A percentile compares a stretch with the other conserved stretches of the same genome.
phyloP scores from a whole-genome alignment of 2,888 invertebrate genomes.

The Spodoptera exigua region DNA sequence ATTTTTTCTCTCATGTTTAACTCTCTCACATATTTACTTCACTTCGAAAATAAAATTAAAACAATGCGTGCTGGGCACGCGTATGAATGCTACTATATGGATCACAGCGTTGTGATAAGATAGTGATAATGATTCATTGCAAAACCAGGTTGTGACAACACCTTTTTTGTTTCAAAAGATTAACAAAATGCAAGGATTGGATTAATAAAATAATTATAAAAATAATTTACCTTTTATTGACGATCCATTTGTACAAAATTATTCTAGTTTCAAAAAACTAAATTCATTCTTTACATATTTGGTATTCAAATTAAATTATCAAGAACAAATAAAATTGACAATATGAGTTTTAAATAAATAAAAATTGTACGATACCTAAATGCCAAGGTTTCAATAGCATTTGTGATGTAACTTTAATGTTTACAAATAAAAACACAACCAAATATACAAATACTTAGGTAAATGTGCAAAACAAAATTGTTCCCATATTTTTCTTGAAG shows the following conservation, averaged over 20 bases:
- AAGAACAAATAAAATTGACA: slow-evolving; percentile 15
- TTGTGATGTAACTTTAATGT: slow-evolving; percentile 20
- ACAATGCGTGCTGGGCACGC: slow-evolving; percentile 61
- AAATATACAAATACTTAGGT: slow-evolving; percentile 25
- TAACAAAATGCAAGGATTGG: slow-evolving; percentile 23
- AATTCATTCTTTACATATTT: slow-evolving; percentile 41
- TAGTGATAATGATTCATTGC: slow-evolving; percentile 76
- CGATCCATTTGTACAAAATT: slow-evolving; percentile 52
- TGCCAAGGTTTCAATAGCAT: slow-evolving; percentile 27
- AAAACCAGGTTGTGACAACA: slow-evolving; percentile 60
- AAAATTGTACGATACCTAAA: slow-evolving; percentile 20
- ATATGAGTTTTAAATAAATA: background rate
- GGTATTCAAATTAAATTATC: slow-evolving; percentile 32
- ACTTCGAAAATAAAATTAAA: slow-evolving; percentile 56
- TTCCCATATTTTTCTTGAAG: slow-evolving; percentile 8
- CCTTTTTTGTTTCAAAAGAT: slow-evolving; percentile 36
- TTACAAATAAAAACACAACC: slow-evolving; percentile 38
- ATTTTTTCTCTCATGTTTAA: slow-evolving; percentile 61
- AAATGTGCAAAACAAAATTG: slow-evolving; percentile 33
- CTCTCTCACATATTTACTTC: slow-evolving; percentile 49
- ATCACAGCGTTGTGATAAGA: slow-evolving; percentile 76
- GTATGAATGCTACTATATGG: slow-evolving; percentile 67
- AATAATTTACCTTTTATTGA: slow-evolving; percentile 59
- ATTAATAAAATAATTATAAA: slow-evolving; percentile 50
- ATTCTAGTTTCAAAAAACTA: slow-evolving; percentile 38